Conservation (phyloP, 1,140 invertebrate species). For the Magallana gigas region DNA sequence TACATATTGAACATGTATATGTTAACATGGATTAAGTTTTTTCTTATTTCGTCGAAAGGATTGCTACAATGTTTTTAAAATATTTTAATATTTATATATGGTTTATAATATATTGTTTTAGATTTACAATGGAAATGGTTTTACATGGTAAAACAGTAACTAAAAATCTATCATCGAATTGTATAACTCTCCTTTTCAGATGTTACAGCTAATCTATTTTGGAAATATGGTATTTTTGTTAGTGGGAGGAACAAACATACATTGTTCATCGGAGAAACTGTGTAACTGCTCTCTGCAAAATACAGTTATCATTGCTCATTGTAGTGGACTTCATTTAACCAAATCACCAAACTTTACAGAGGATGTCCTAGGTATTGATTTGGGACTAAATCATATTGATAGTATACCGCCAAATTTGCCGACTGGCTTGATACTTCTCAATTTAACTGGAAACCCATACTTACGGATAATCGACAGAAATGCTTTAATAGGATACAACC, state of each 20-base stretch:
- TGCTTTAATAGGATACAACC: neutral
- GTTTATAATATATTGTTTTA: no score
- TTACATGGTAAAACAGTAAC: no score
- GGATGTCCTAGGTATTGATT: neutral
- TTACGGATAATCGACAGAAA: neutral
- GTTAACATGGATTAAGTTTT: no score
- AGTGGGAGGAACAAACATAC: neutral
- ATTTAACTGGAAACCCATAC: neutral
- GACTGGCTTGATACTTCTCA: neutral
- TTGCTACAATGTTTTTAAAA: no score
- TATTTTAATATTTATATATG: no score
- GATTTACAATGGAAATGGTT: no score
- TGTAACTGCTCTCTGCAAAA: neutral
- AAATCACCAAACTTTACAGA: neutral
- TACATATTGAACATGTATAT: no score
- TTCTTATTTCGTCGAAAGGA: no score
- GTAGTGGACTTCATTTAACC: neutral
- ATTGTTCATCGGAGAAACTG: neutral
- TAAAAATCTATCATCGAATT: no score
- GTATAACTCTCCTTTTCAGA: neutral
- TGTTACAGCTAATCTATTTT: neutral
- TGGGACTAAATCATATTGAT: neutral
- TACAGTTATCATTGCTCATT: neutral
- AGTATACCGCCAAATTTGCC: neutral
- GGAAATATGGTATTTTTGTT: neutral